These are phyloP conservation scores for Sipha maydis DNA, from an alignment of 2,888 invertebrate species.

Conservation along the genomic window DNA sequence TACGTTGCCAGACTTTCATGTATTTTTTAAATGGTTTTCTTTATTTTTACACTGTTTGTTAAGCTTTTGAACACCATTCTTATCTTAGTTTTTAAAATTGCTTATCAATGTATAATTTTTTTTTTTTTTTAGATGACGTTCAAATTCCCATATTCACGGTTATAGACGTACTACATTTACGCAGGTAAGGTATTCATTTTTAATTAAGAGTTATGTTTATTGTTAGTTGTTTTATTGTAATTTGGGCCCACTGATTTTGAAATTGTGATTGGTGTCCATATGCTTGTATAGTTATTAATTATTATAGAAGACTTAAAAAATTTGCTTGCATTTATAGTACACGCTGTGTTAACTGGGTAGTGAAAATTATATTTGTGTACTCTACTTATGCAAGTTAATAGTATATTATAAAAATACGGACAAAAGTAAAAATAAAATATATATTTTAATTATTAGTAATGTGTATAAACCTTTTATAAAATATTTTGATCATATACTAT, in stretches of 20 bases:
- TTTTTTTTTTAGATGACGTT: slow-evolving; percentile 35
- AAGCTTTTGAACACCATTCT: slow-evolving; percentile 49
- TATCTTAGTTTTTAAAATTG: slow-evolving; percentile 8
- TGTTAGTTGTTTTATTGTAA: slow-evolving; percentile 17
- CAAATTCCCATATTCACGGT: background rate
- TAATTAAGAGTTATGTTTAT: slow-evolving; percentile 11
- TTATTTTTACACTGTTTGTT: slow-evolving; percentile 56
- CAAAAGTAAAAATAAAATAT: background rate
- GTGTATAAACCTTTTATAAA: background rate
- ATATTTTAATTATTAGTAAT: background rate
- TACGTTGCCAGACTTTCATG: slow-evolving; percentile 41
- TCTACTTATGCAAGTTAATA: background rate
- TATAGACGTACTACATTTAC: slow-evolving; percentile 12
- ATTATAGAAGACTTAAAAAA: background rate
- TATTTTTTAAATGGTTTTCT: slow-evolving; percentile 53
- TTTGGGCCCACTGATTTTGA: background rate
- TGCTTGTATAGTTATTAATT: background rate
- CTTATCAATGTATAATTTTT: slow-evolving; percentile 2
- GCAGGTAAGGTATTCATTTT: slow-evolving; percentile 51
- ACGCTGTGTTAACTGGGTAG: background rate
- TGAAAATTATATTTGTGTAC: background rate
- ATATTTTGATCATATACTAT: background rate
- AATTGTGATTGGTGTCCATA: slow-evolving; percentile 35
- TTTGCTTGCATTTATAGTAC: background rate
- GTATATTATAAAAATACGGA: slow-evolving; percentile 4